A percentile compares a stretch with the other conserved stretches of the same genome.
Conservation (phyloP, 2,888 invertebrate genomes). For the Nemapogon koenigi region DNA sequence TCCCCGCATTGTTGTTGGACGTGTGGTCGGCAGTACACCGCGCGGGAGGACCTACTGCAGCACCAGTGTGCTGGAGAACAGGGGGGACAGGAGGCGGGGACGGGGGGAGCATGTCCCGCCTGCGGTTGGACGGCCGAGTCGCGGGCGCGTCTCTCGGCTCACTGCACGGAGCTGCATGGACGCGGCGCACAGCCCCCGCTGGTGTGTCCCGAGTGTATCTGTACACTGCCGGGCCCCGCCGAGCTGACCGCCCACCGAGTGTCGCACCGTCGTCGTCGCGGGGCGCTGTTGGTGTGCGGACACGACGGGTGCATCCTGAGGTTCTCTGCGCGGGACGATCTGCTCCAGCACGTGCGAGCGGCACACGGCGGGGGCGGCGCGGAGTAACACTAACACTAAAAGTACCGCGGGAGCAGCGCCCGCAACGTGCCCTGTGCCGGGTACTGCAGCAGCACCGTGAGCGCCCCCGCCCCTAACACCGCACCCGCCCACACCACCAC, state of each 20-base stretch:
- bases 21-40: slow-evolving; percentile 41
- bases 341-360: background rate
- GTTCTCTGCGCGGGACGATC: slow-evolving; percentile 33
- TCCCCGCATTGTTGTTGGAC: slow-evolving; percentile 49
- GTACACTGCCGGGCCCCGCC: slow-evolving; percentile 15
- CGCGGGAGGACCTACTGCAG: slow-evolving; percentile 24
- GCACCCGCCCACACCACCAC: background rate
- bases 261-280: slow-evolving; percentile 34
- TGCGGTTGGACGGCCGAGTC: slow-evolving; percentile 3
- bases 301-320: slow-evolving; percentile 49
- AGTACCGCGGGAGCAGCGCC: no score
- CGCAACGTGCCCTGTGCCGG: background rate
- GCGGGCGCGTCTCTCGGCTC: slow-evolving; percentile 8
- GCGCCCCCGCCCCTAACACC: background rate
- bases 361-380: no score
- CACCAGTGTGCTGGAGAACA: slow-evolving; percentile 16
- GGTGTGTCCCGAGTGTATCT: slow-evolving; percentile 34
- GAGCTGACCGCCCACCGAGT: slow-evolving; percentile 35
- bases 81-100: slow-evolving; percentile 19
- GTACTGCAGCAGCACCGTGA: background rate
- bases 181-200: slow-evolving; percentile 17
- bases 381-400: no score
- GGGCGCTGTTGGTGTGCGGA: slow-evolving; percentile 51
- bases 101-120: slow-evolving; percentile 10
- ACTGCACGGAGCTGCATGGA: slow-evolving; percentile 1